Evolutionary conservation across 2,888 invertebrate genomes (phyloP).

Genomic region (Acanthosepion esculentum): DNA sequence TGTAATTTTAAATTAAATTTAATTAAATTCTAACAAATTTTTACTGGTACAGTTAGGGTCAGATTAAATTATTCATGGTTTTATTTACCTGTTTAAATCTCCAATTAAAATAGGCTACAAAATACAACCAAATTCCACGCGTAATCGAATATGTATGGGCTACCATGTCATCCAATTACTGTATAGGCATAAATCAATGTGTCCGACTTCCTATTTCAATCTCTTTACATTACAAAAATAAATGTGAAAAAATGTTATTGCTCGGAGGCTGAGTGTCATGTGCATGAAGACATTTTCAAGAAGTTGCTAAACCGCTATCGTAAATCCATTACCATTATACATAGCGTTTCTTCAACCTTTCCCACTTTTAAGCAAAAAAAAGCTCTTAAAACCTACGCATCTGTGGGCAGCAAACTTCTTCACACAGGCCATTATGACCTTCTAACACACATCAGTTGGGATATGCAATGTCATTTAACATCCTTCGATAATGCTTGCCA

Average conservation of each 20-base stretch:
- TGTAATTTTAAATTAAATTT: too few species aligned
- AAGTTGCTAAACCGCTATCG: neutral
- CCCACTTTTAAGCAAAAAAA: neutral
- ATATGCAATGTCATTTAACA: neutral
- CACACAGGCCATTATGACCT: neutral
- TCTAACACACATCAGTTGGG: neutral
- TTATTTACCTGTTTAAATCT: neutral
- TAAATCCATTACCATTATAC: neutral
- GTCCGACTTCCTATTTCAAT: too few species aligned
- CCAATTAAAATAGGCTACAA: neutral
- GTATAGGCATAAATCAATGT: neutral
- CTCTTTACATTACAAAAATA: neutral
- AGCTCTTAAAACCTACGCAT: neutral
- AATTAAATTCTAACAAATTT: too few species aligned
- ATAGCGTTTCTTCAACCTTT: neutral
- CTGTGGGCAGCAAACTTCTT: neutral
- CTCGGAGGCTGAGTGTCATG: neutral
- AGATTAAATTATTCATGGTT: too few species aligned
- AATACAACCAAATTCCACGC: neutral
- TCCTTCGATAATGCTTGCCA: neutral
- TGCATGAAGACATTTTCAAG: neutral
- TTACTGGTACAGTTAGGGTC: too few species aligned
- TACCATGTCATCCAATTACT: neutral
- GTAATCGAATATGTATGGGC: constrained; percentile 13
- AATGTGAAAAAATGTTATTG: neutral